Evolutionary conservation across 1,140 invertebrate genomes (phyloP).

Genomic region (Cydia splendana): DNA sequence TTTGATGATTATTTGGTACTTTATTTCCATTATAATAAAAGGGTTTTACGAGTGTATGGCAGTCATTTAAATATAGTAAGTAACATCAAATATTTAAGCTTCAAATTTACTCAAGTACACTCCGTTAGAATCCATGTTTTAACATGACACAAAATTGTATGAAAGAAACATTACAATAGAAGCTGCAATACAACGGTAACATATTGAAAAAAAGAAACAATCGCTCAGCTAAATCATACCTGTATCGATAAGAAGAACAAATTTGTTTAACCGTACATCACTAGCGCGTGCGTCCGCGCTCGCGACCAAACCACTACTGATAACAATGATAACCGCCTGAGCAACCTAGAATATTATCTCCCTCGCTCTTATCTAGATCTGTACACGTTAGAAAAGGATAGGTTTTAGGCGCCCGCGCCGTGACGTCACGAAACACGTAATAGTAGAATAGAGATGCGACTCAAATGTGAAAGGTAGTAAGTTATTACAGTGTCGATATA

Average conservation of each 20-base stretch:
- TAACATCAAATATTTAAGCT: background rate
- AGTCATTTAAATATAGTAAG: background rate
- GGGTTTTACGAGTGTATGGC: too few species aligned
- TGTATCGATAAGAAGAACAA: background rate
- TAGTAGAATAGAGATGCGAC: background rate
- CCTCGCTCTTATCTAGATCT: background rate
- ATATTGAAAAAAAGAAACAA: background rate
- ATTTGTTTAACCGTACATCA: background rate
- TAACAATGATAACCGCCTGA: constrained; percentile 10
- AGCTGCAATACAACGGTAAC: background rate
- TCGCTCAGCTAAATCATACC: background rate
- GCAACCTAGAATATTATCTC: background rate
- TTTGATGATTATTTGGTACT: too few species aligned
- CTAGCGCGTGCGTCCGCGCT: background rate
- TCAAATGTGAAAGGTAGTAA: background rate
- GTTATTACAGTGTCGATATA: background rate
- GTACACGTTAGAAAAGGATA: background rate
- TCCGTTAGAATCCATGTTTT: background rate
- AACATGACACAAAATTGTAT: background rate
- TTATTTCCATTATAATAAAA: too few species aligned
- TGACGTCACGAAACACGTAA: background rate
- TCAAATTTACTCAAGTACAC: background rate
- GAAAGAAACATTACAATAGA: background rate
- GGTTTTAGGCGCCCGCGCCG: background rate
- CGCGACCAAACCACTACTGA: background rate